These are phyloP conservation scores for Agriopis leucophaearia DNA, from an alignment of 2,888 invertebrate species.

Conservation along the genomic window DNA sequence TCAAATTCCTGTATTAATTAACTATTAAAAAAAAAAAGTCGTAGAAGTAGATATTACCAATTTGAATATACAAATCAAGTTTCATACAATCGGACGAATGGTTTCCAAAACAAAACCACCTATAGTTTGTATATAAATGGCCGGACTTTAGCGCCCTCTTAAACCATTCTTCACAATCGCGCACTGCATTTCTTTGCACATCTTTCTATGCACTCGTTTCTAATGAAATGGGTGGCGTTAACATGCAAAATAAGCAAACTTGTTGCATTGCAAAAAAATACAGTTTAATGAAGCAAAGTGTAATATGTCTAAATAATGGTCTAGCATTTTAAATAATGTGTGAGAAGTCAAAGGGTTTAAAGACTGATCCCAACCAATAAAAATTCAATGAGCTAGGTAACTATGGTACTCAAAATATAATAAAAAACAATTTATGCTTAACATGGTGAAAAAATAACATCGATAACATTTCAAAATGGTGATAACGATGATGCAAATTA, in stretches of 20 bases:
- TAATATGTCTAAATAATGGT: slow-evolving; percentile 25
- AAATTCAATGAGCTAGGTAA: slow-evolving; percentile 13
- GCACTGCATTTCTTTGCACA: slow-evolving; percentile 83
- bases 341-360: slow-evolving; percentile 34
- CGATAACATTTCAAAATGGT: too few species aligned
- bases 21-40: neutral
- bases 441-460: too few species aligned
- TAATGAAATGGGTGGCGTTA: slow-evolving; percentile 41
- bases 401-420: too few species aligned
- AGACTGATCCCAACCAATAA: slow-evolving; percentile 32
- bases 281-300: slow-evolving; percentile 61
- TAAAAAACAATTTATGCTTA: too few species aligned
- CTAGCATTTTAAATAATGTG: slow-evolving; percentile 35
- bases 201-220: slow-evolving; percentile 85
- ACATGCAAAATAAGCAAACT: slow-evolving; percentile 62
- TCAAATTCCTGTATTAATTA: too few species aligned
- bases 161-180: slow-evolving; percentile 46
- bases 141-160: neutral
- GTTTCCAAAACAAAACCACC: neutral
- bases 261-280: slow-evolving; percentile 77
- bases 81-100: neutral
- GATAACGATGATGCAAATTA: neutral
- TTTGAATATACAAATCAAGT: neutral
- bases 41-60: neutral
- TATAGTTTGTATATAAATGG: neutral